Percentiles rank a stretch among this genome's conserved stretches.
phyloP scores from a whole-genome alignment of 2,888 invertebrate genomes.

The Acleris holmiana region DNA sequence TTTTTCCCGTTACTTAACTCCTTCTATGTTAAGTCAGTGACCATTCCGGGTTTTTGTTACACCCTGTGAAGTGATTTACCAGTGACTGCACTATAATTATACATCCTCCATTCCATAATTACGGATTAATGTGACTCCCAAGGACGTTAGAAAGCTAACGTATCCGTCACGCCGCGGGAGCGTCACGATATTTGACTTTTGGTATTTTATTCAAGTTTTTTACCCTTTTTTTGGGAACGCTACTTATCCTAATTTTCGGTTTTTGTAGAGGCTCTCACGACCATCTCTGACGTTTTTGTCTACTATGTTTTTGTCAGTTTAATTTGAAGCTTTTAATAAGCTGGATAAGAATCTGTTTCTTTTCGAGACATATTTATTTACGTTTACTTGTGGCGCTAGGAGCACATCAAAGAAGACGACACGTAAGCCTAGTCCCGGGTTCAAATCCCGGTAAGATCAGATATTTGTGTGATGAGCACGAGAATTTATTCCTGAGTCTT shows the following conservation, averaged over 20 bases:
- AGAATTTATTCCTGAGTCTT: too few relatives aligned
- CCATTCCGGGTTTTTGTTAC: too few relatives aligned
- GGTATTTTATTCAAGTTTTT: slow-evolving; percentile 16
- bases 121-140: slow-evolving; percentile 15
- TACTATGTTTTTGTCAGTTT: background rate
- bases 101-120: background rate
- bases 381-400: too few relatives aligned
- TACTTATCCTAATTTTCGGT: slow-evolving; percentile 33
- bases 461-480: too few relatives aligned
- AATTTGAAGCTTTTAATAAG: slow-evolving; percentile 2
- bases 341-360: background rate
- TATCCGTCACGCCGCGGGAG: slow-evolving; percentile 27
- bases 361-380: background rate
- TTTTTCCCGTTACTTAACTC: too few relatives aligned
- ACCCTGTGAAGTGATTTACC: too few relatives aligned
- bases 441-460: too few relatives aligned
- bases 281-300: slow-evolving; percentile 18
- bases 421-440: too few relatives aligned
- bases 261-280: slow-evolving; percentile 21
- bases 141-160: slow-evolving; percentile 39
- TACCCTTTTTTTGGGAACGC: slow-evolving; percentile 13
- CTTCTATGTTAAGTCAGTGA: too few relatives aligned
- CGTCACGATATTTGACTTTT: slow-evolving; percentile 28
- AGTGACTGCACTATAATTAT: too few relatives aligned
- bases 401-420: too few relatives aligned